Percentiles rank a stretch among this genome's conserved stretches.
These are phyloP conservation scores for Stichopus horrens DNA, from an alignment of 53 echinoderm and acorn worm species.

Conservation along the genomic window DNA sequence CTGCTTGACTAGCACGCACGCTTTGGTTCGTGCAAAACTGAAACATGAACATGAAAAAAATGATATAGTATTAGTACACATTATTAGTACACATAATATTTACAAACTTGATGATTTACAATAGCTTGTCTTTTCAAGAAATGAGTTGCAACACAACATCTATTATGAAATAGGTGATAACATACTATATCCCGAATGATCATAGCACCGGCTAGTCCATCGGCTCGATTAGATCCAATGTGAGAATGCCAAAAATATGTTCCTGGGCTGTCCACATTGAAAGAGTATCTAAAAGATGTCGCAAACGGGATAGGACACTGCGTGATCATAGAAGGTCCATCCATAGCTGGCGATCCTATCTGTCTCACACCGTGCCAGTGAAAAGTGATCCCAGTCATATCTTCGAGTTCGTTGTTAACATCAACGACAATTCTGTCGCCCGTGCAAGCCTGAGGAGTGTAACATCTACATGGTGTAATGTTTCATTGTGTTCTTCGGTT, in stretches of 20 bases:
- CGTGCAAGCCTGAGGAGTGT: slow-evolving; percentile 65
- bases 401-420: slow-evolving; percentile 63
- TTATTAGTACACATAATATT: too few species aligned
- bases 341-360: slow-evolving; percentile 71
- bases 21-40: too few species aligned
- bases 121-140: too few species aligned
- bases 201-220: slow-evolving; percentile 85
- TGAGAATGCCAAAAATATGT: slow-evolving; percentile 86
- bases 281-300: slow-evolving; percentile 64
- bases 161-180: not conserved
- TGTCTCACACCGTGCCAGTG: slow-evolving; percentile 88
- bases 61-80: too few species aligned
- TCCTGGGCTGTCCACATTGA: slow-evolving; percentile 54
- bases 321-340: slow-evolving; percentile 79
- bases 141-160: too few species aligned
- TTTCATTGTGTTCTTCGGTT: too few species aligned
- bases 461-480: too few species aligned
- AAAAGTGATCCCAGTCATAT: slow-evolving; percentile 71
- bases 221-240: slow-evolving; percentile 80
- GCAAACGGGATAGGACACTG: slow-evolving; percentile 73
- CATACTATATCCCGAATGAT: slow-evolving; percentile 51
- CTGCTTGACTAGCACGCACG: too few species aligned
- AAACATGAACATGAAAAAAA: too few species aligned
- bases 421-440: slow-evolving; percentile 65
- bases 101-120: too few species aligned